phyloP scores from a whole-genome alignment of 35 echinoderm and acorn worm species.

The Apostichopus californicus region DNA sequence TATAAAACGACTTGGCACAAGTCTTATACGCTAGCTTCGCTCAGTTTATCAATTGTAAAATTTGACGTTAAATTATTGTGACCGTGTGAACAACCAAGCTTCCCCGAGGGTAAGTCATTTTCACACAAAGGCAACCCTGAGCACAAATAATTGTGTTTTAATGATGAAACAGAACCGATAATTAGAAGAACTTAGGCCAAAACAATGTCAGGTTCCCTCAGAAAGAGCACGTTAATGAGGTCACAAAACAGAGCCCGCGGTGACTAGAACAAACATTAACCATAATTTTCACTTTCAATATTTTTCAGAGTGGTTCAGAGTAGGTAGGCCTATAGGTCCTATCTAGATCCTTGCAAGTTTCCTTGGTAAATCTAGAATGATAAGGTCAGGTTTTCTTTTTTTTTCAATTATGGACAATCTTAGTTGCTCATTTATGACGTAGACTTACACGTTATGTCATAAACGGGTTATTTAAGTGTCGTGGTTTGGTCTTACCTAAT shows the following conservation, averaged over 20 bases:
- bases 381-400: too few relatives aligned
- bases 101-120: not conserved
- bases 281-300: too few relatives aligned
- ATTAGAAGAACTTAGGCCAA: not conserved
- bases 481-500: too few relatives aligned
- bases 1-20: not conserved
- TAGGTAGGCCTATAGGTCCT: too few relatives aligned
- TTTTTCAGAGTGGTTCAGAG: too few relatives aligned
- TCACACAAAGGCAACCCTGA: not conserved
- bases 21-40: not conserved
- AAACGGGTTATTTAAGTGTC: too few relatives aligned
- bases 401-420: too few relatives aligned
- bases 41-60: not conserved
- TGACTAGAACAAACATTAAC: not conserved
- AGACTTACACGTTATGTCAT: too few relatives aligned
- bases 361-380: too few relatives aligned
- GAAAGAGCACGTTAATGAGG: constrained; percentile 3
- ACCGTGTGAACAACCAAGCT: not conserved
- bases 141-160: not conserved
- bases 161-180: not conserved
- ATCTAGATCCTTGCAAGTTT: too few relatives aligned
- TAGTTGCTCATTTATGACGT: too few relatives aligned
- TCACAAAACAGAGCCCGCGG: not conserved
- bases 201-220: not conserved
- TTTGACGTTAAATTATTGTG: not conserved